Evolutionary conservation across 2,797 vertebrate genomes (phyloP).

Genomic region (Premnoplex brunnescens): DNA sequence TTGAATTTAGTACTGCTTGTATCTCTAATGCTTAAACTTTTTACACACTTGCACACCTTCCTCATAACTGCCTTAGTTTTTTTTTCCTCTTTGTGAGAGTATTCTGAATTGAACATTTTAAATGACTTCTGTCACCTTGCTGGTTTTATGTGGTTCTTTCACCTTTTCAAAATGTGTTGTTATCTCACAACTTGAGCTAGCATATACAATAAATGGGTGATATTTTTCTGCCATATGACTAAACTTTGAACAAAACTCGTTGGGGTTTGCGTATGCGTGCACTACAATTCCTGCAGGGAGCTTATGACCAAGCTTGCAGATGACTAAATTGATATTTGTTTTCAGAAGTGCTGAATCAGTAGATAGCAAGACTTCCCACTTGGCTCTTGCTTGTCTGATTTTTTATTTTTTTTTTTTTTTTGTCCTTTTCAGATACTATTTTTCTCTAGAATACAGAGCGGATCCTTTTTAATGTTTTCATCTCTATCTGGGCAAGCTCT

Average conservation of each 20-base stretch:
- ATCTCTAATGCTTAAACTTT: neutral
- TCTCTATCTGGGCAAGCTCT: neutral
- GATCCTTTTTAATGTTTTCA: conserved; percentile 6
- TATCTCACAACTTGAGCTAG: neutral
- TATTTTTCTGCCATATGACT: conserved; percentile 17
- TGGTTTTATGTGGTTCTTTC: neutral
- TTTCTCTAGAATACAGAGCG: neutral
- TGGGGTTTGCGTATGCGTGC: conserved; percentile 2
- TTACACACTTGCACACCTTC: neutral
- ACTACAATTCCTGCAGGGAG: conserved; percentile 33
- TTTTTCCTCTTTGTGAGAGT: neutral
- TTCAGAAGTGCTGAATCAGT: conserved; percentile 21
- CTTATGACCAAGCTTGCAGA: conserved; percentile 9
- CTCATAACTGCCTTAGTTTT: neutral
- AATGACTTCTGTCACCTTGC: neutral
- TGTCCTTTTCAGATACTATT: neutral
- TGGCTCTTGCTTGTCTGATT: neutral
- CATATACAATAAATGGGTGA: neutral
- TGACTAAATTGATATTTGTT: conserved; percentile 55
- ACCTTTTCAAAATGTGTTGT: neutral
- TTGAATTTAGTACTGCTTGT: neutral
- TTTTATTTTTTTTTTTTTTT: neutral
- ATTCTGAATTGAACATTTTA: neutral
- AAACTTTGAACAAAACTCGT: conserved; percentile 16
- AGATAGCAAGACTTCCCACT: conserved; percentile 19